Evolutionary conservation across 1,140 invertebrate species (phyloP).

Genomic region (Megalopta genalis): DNA sequence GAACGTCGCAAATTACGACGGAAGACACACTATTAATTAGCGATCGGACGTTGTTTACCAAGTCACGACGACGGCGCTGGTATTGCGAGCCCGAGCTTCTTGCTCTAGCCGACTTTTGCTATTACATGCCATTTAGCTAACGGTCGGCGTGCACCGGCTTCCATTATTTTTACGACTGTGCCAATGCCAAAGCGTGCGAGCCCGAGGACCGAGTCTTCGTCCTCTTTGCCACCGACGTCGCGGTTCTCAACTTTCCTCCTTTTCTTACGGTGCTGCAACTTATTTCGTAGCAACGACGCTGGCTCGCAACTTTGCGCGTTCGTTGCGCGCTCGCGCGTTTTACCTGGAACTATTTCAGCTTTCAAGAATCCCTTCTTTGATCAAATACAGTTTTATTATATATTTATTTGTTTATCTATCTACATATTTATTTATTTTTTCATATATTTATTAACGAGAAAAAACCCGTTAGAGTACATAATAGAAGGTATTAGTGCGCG

Average conservation of each 20-base stretch:
- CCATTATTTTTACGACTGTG: conserved; percentile 76
- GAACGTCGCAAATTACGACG: conserved; percentile 54
- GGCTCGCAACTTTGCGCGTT: too few species aligned
- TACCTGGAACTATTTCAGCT: too few species aligned
- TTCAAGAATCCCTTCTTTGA: too few species aligned
- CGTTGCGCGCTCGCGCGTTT: too few species aligned
- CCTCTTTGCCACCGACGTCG: conserved; percentile 58
- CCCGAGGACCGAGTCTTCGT: conserved; percentile 66
- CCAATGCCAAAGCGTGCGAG: conserved; percentile 69
- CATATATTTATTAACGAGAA: too few species aligned
- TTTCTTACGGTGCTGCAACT: not conserved
- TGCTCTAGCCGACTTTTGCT: conserved; percentile 63
- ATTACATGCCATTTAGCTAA: conserved; percentile 76
- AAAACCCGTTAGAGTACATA: too few species aligned
- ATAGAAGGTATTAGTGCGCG: too few species aligned
- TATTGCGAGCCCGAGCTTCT: conserved; percentile 55
- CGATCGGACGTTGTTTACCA: conserved; percentile 58
- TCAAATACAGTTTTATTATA: too few species aligned
- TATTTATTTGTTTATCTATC: too few species aligned
- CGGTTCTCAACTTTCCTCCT: conserved; percentile 56
- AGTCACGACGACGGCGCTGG: conserved; percentile 47
- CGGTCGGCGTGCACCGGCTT: conserved; percentile 68
- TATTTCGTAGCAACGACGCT: not conserved
- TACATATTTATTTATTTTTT: too few species aligned
- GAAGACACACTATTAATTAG: conserved; percentile 60